Conservation (phyloP, 2,888 invertebrate genomes). For the Lycocerus yunnanus region DNA sequence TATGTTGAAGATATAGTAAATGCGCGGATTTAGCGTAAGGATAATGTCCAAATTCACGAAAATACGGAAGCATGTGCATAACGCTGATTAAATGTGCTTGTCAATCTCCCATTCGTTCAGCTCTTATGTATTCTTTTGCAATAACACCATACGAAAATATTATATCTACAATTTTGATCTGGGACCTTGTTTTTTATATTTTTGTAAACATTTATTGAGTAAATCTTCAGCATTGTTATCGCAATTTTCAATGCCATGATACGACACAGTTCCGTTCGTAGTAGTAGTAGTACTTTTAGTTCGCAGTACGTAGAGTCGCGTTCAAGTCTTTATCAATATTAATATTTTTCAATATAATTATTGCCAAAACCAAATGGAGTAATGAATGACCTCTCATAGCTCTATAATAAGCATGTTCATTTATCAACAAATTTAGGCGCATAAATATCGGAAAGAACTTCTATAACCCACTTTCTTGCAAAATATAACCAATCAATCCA, state of each 20-base stretch:
- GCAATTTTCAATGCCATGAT: background rate
- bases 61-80: slow-evolving; percentile 45
- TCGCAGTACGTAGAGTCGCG: background rate
- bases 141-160: slow-evolving; percentile 42
- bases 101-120: slow-evolving; percentile 34
- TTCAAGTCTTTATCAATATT: background rate
- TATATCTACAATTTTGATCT: slow-evolving; percentile 39
- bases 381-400: background rate
- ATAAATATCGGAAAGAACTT: background rate
- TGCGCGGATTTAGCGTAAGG: slow-evolving; percentile 31
- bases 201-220: too few species aligned
- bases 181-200: slow-evolving; percentile 7
- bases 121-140: slow-evolving; percentile 39
- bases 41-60: slow-evolving; percentile 39
- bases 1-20: too few species aligned
- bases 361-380: background rate
- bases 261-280: too few species aligned
- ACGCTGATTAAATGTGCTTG: slow-evolving; percentile 39
- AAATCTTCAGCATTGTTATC: background rate
- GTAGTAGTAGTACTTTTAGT: too few species aligned
- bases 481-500: background rate
- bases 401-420: background rate
- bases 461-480: background rate
- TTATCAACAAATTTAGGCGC: background rate
- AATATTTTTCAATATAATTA: background rate